Conservation (phyloP, 2,797 vertebrate species). For the Rhinogobio ventralis region DNA sequence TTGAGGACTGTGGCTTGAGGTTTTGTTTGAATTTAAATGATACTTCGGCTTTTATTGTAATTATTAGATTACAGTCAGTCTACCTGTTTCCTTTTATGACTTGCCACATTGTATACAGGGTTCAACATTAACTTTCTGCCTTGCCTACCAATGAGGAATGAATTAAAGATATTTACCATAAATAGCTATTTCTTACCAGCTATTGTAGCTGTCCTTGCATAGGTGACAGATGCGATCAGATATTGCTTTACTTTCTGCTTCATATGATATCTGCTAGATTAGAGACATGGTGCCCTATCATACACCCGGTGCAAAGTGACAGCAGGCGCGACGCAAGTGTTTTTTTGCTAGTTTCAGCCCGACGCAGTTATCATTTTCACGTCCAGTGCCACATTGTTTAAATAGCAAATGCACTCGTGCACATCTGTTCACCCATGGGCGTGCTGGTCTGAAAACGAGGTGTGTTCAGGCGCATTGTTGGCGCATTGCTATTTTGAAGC, state of each 20-base stretch:
- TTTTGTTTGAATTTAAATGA: neutral
- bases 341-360: too few species aligned
- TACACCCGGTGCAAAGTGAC: too few species aligned
- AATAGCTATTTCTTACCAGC: neutral
- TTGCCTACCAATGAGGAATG: neutral
- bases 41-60: neutral
- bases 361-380: too few species aligned
- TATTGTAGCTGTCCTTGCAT: neutral
- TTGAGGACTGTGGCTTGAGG: constrained; percentile 1
- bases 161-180: neutral
- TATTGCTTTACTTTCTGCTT: neutral
- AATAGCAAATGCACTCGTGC: too few species aligned
- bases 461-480: too few species aligned
- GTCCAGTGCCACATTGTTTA: too few species aligned
- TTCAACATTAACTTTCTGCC: neutral
- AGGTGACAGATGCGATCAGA: neutral
- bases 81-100: neutral
- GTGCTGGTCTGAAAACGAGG: too few species aligned
- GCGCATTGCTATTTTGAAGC: too few species aligned
- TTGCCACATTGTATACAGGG: neutral
- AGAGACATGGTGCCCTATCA: too few species aligned
- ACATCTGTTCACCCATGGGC: too few species aligned
- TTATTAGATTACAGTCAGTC: constrained; percentile 11
- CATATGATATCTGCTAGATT: neutral
- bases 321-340: too few species aligned